These are phyloP conservation scores for Intellagama lesueurii DNA, from an alignment of 2,797 vertebrate genomes.

Conservation along the genomic window DNA sequence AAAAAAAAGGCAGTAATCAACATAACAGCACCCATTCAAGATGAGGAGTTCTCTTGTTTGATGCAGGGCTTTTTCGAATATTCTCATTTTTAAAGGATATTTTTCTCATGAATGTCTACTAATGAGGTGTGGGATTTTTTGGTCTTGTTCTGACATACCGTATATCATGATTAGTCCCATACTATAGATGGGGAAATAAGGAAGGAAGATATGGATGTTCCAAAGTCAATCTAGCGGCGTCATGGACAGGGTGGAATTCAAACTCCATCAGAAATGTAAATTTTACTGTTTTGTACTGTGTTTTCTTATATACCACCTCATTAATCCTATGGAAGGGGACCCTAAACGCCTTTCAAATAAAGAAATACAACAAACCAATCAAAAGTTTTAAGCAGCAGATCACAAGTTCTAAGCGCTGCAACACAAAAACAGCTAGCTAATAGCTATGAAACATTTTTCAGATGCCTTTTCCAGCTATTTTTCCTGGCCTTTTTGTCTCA, in stretches of 20 bases:
- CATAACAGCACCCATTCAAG: background rate
- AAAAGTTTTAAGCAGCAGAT: background rate
- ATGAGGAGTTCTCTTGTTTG: background rate
- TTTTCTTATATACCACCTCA: background rate
- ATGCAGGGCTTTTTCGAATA: no score
- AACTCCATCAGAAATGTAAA: background rate
- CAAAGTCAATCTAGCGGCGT: background rate
- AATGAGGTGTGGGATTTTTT: background rate
- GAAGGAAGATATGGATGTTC: background rate
- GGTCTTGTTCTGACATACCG: background rate
- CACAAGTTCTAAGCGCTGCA: background rate
- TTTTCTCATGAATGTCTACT: background rate
- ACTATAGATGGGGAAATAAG: background rate
- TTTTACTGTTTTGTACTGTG: background rate
- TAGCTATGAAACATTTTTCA: background rate
- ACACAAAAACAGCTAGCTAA: background rate
- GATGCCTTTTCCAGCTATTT: constrained; percentile 9
- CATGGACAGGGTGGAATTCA: background rate
- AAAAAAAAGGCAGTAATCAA: constrained; percentile 24
- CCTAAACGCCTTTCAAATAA: background rate
- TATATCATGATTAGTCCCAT: background rate
- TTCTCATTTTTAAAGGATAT: background rate
- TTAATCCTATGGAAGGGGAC: background rate
- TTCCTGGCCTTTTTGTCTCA: background rate
- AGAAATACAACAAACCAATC: background rate